phyloP scores from a whole-genome alignment of 1,140 invertebrate species.

The Tachypleus tridentatus region DNA sequence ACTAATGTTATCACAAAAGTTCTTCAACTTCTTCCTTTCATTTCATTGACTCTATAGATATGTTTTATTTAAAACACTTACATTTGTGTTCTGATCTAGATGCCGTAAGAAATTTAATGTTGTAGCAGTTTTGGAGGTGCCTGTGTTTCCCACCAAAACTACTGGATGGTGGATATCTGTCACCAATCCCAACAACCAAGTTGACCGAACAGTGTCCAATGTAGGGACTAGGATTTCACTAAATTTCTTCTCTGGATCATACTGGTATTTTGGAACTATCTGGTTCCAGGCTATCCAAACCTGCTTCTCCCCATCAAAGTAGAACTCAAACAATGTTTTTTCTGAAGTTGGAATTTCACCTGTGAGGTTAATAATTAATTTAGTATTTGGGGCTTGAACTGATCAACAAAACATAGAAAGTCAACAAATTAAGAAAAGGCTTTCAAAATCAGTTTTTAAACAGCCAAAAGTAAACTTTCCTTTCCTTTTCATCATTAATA shows the following conservation, averaged over 20 bases:
- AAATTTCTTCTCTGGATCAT: slow-evolving; percentile 54
- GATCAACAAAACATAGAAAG: no score
- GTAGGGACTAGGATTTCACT: slow-evolving; percentile 79
- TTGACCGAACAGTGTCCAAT: slow-evolving; percentile 63
- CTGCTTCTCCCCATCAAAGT: slow-evolving; percentile 50
- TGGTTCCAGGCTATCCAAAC: slow-evolving; percentile 77
- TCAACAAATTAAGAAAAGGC: no score
- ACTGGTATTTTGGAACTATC: slow-evolving; percentile 58
- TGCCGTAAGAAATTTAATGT: slow-evolving; percentile 63
- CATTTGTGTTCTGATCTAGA: slow-evolving; percentile 50
- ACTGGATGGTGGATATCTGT: slow-evolving; percentile 61
- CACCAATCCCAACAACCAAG: slow-evolving; percentile 65
- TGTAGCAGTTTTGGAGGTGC: slow-evolving; percentile 81
- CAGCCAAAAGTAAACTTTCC: no score
- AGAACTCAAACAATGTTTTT: slow-evolving; percentile 63
- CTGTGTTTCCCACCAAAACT: slow-evolving; percentile 72
- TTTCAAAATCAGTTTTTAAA: no score
- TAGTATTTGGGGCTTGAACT: no score
- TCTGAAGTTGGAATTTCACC: no score
- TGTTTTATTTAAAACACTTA: slow-evolving; percentile 35
- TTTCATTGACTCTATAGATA: no score
- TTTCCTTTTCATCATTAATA: no score
- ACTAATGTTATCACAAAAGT: no score
- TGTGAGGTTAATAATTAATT: no score
- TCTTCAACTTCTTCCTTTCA: no score